Evolutionary conservation across 2,113 vertebrate species (phyloP).

Genomic region (Ginglymostoma cirratum): DNA sequence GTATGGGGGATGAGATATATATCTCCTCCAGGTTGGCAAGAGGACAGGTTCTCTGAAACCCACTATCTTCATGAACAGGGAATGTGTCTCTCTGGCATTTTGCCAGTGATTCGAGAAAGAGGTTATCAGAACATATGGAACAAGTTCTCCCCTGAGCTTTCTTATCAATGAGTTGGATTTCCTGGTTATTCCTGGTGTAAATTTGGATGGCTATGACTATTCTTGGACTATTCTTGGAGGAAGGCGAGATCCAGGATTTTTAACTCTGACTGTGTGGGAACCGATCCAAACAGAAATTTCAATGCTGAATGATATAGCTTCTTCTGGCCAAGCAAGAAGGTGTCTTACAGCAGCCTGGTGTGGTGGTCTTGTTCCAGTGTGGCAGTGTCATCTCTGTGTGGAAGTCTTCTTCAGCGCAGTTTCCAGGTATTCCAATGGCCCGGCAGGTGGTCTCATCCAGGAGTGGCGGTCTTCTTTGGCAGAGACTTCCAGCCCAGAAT

Average conservation of each 20-base stretch:
- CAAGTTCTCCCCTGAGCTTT: constrained; percentile 52
- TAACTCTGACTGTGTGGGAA: constrained; percentile 59
- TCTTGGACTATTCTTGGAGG: constrained; percentile 84
- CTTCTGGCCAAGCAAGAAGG: too few relatives aligned
- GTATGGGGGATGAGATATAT: constrained; percentile 69
- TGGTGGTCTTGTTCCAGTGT: too few relatives aligned
- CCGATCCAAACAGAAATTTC: constrained; percentile 90
- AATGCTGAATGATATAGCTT: constrained; percentile 77
- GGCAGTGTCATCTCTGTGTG: too few relatives aligned
- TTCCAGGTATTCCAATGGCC: too few relatives aligned
- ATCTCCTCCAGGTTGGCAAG: constrained; percentile 82
- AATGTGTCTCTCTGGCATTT: constrained; percentile 84
- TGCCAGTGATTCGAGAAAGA: constrained; percentile 92
- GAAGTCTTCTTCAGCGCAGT: too few relatives aligned
- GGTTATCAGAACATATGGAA: constrained; percentile 50
- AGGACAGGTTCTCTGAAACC: constrained; percentile 58
- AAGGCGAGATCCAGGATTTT: constrained; percentile 75
- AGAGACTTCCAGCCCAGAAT: too few relatives aligned
- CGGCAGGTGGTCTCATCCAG: too few relatives aligned
- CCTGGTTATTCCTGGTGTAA: constrained; percentile 74
- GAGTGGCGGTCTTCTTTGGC: too few relatives aligned
- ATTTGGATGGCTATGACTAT: constrained; percentile 72
- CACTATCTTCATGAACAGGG: constrained; percentile 81
- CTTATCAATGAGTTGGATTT: constrained; percentile 70
- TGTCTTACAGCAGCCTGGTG: too few relatives aligned